Base-by-base conservation (phyloP, 2,797 vertebrate species). In the Coilia nasus region DNA sequence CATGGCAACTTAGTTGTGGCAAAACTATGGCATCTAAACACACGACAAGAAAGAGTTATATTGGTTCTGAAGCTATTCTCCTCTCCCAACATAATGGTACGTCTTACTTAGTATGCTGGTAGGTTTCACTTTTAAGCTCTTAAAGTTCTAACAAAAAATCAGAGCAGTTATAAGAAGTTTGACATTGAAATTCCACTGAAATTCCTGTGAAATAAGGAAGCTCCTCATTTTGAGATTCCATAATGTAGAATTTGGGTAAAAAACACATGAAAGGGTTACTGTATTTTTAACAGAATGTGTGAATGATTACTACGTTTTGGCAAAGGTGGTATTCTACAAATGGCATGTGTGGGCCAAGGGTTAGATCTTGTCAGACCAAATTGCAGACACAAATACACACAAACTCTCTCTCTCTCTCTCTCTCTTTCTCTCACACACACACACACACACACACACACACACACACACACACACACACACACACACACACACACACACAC, bases 11-110 rank as follows among this genome's bases (percentile, higher is more conserved):
- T 83, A 75, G 85, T 86, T 82, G 83, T n/a, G 81, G 47, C 81
- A 83, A 82, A 75, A 85, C 89, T 84, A 89, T 90, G 89, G 88
- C 88, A 89, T 89, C 87, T 81, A 85, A 87, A 86, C 81, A 75
- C 75, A 83, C 9, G 71, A 44, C 81, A 78, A 41, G 56, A 90
- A 83, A 83, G 84, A 90, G 14, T 71, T 71, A 15, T 75, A 75
- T 54, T 54, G 14, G 6, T 35, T 75, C 28, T 75, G 6, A 17
- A 41, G 67, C 28, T 75, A 17, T 35, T 75, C 62, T 67, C 67
- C 31, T 35, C 28, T 41, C 67, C 67, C 19, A 75, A 75, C 28
- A 15, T 35, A 31, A 15, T 15, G 23, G 28, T 71, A 71, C 15
- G 4, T 75, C 67, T 75, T 75, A 31, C 67, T 15, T 17, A 25